Evolutionary conservation across 2,888 invertebrate species (phyloP), one percentile per base, ranked within the genome.

Genomic region (Dryomyza anilis): DNA sequence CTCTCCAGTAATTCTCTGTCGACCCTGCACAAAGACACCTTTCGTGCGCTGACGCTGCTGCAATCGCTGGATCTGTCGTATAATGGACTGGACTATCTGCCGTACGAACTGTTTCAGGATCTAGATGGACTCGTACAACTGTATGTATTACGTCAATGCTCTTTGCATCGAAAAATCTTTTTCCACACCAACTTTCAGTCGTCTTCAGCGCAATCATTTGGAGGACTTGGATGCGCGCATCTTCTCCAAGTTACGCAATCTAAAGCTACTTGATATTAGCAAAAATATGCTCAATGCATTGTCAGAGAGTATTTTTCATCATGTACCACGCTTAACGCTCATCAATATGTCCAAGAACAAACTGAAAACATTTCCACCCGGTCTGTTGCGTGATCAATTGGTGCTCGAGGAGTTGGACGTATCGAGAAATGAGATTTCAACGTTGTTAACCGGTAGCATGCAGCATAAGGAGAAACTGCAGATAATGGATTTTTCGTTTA

Each of bases 1-100:
- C 79, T 91, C 19, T 89, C 89, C 0, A 85, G 88, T n/a, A 91
- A 91, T 74, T 82, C 83, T n/a, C 77, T 91, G 43, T 85, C 86
- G 21, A 88, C 89, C 0, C 75, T 91, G 14, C 87, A 90, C 77
- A 88, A 88, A 74, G 87, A 88, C 69, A 86, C 88, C 0, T 90
- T 91, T 73, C 84, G 85, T 19, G 86, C 86, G 12, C 77, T 91
- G 70, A 85, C 85, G 1, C 84, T 87, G 67, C 78, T 91, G 14
- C 85, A 85, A 71, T 86, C 88, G 72, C 74, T 89, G 63, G 88
- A 91, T 79, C 78, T 92, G 14, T 91, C 90, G 27, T 86, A 88
- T 71, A 92, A 92, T 78, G 85, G 86, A 50, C 83, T 92, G 29
- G 87, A 88, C 65, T 86, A 85, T 74, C 74, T 91, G 33, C 88